Percentiles rank a stretch among this genome's conserved stretches.
Conservation (phyloP, 2,888 invertebrate genomes). For the Brenthis ino region DNA sequence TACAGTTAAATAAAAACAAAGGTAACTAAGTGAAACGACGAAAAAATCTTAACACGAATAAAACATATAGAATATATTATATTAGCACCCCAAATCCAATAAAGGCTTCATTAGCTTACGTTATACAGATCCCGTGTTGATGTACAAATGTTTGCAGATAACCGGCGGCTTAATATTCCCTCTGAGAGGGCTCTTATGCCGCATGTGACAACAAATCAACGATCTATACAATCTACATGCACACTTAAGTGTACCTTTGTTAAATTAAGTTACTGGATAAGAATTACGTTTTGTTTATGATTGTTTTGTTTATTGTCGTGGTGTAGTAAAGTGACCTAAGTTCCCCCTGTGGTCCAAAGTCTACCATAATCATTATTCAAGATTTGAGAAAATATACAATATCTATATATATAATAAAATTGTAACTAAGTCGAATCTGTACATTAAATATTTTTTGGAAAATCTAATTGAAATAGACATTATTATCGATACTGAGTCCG, state of each 20-base stretch:
- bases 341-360: too few species aligned
- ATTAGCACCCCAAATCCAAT: conserved; percentile 6
- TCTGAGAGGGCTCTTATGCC: neutral
- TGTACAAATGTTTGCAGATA: conserved; percentile 14
- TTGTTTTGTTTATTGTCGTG: neutral
- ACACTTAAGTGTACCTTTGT: neutral
- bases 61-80: neutral
- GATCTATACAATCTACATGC: neutral
- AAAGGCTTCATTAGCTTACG: conserved; percentile 9
- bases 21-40: too few species aligned
- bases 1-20: too few species aligned
- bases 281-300: neutral
- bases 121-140: conserved; percentile 7
- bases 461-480: too few species aligned
- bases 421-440: too few species aligned
- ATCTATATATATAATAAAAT: too few species aligned
- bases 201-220: conserved; percentile 13
- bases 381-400: too few species aligned
- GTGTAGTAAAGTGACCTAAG: too few species aligned
- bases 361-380: too few species aligned
- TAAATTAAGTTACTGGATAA: neutral
- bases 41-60: too few species aligned
- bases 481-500: too few species aligned
- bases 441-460: too few species aligned
- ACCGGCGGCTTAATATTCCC: conserved; percentile 11